Percentiles rank a stretch among this genome's conserved stretches.
These are phyloP conservation scores for Scaeva pyrastri DNA, from an alignment of 2,888 invertebrate species.

Conservation along the genomic window DNA sequence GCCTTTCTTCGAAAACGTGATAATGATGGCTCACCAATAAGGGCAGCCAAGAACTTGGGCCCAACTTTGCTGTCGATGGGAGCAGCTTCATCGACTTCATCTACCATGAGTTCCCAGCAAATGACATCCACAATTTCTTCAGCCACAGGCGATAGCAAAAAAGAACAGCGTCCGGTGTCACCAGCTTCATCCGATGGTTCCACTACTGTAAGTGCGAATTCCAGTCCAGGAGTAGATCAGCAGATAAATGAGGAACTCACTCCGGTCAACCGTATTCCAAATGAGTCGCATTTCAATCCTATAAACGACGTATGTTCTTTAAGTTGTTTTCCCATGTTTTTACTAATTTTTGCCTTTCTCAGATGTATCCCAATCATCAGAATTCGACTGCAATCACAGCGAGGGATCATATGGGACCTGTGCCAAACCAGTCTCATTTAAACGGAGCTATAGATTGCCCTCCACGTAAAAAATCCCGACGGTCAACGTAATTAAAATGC, in stretches of 20 bases:
- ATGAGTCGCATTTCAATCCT: conserved; percentile 83
- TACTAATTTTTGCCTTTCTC: conserved; percentile 40
- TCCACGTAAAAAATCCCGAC: conserved; percentile 95
- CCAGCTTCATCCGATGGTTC: conserved; percentile 87
- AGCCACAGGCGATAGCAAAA: conserved; percentile 39
- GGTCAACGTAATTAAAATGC: conserved; percentile 89
- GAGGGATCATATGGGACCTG: conserved; percentile 79
- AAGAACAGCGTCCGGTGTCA: conserved; percentile 79
- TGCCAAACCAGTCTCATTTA: conserved; percentile 79
- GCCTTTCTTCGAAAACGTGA: conserved; percentile 94
- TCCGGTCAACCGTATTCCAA: conserved; percentile 79
- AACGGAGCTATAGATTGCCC: conserved; percentile 85
- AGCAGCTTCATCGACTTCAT: conserved; percentile 57
- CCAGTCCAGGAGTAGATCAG: conserved; percentile 89
- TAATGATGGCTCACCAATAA: conserved; percentile 88
- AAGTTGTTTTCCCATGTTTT: background rate
- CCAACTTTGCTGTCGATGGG: conserved; percentile 82
- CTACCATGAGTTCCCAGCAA: conserved; percentile 57
- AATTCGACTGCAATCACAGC: conserved; percentile 78
- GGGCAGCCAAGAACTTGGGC: conserved; percentile 87
- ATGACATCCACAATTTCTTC: conserved; percentile 23
- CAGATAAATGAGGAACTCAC: conserved; percentile 83
- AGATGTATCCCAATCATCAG: conserved; percentile 82
- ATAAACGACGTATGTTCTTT: conserved; percentile 81
- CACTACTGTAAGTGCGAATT: conserved; percentile 94